Base-by-base conservation (phyloP, 2,888 invertebrate species). In the Germaria angustata region DNA sequence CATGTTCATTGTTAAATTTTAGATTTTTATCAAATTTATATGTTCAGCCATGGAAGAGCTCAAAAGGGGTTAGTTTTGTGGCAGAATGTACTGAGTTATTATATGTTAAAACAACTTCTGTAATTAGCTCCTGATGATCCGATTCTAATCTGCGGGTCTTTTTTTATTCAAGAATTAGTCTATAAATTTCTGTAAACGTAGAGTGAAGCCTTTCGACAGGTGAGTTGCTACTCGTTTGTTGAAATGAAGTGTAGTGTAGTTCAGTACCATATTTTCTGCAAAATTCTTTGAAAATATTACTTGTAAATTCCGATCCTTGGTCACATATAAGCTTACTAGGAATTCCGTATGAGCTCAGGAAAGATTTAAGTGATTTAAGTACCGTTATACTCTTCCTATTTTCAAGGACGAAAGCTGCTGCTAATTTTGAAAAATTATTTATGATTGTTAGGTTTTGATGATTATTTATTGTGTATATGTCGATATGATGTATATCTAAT, bases 241-340 rank as follows among this genome's bases (percentile, higher is more conserved):
- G 76, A 46, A 76, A 81, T 0, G 79, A 84, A 4, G 79, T 84
- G 4, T 22, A 51, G 28, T 84, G 79, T 4, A 72, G 49, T 4
- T 51, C 28, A 8, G 77, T 81, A 20, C 65, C 13, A 15, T 51
- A 72, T 44, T 84, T 78, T n/a, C 13, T 57, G 32, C 78, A 84
- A 59, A 84, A 84, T 8, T 81, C 81, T 44, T 61, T 65, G 53
- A 84, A 78, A 0, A 84, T 72, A 17, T 72, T 71, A 9, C 46
- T 49, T 2, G 75, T 36, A 51, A 81, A 73, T 57, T 81, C 80
- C 6, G 72, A 51, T 1, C 81, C 71, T 65, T 81, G 79, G 53
- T 84, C 78, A 22, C 71, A 73, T 11, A 81, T 22, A 2, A 84
- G 39, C 75, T 79, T 84, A 17, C 78, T 84, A 7, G 84, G 79